These are phyloP conservation scores for Pecten maximus DNA, from an alignment of 2,888 invertebrate species.

Conservation along the genomic window DNA sequence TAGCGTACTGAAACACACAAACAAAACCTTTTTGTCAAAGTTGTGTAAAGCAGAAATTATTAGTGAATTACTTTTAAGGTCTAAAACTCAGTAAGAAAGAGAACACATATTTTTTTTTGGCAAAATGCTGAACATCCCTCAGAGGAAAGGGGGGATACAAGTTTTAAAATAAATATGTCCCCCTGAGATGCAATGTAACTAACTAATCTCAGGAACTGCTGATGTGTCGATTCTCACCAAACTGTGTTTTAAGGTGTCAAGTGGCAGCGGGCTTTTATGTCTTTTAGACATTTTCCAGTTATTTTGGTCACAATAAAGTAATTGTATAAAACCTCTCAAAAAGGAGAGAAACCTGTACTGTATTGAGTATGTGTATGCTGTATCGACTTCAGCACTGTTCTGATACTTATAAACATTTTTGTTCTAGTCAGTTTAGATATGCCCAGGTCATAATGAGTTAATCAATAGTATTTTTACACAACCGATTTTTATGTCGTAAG, in stretches of 20 bases:
- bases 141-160: too few relatives aligned
- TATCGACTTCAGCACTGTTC: neutral
- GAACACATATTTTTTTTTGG: too few relatives aligned
- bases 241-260: too few relatives aligned
- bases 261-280: too few relatives aligned
- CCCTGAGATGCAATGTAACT: too few relatives aligned
- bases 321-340: too few relatives aligned
- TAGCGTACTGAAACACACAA: constrained; percentile 68
- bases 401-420: neutral
- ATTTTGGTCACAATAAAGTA: too few relatives aligned
- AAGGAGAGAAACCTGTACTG: neutral
- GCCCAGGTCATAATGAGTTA: neutral
- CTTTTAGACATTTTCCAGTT: too few relatives aligned
- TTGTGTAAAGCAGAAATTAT: neutral
- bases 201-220: too few relatives aligned
- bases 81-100: neutral
- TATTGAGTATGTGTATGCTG: neutral
- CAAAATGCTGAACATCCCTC: too few relatives aligned
- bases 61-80: neutral
- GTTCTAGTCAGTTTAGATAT: neutral
- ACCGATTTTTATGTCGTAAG: neutral
- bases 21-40: neutral
- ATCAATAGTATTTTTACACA: neutral
- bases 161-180: too few relatives aligned
- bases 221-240: too few relatives aligned